Conservation (phyloP, 2,888 invertebrate species). For the Andrena fulva region DNA sequence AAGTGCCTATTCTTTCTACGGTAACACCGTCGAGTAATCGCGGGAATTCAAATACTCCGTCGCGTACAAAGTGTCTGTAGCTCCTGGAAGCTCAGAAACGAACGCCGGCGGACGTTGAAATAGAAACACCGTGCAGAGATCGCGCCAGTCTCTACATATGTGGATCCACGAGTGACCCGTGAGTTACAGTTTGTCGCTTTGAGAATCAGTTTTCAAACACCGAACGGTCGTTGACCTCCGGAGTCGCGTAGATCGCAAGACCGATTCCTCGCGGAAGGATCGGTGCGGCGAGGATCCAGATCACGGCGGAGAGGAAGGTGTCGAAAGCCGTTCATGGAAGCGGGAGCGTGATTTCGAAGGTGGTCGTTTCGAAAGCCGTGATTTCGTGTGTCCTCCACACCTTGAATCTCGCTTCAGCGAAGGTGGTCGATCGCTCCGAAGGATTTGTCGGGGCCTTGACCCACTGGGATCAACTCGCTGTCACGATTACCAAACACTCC, state of each 20-base stretch:
- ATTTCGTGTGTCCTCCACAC: slow-evolving; percentile 31
- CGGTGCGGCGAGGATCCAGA: background rate
- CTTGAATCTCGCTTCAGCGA: slow-evolving; percentile 34
- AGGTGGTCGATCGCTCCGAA: slow-evolving; percentile 60
- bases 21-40: background rate
- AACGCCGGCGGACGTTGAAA: too few relatives aligned
- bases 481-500: slow-evolving; percentile 29
- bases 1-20: background rate
- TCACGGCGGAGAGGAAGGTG: too few relatives aligned
- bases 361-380: slow-evolving; percentile 45
- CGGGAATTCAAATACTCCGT: background rate
- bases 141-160: too few relatives aligned
- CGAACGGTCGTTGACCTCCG: slow-evolving; percentile 7
- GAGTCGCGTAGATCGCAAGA: background rate
- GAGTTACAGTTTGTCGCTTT: background rate
- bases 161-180: too few relatives aligned
- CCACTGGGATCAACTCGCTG: slow-evolving; percentile 55
- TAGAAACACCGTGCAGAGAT: too few relatives aligned
- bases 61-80: background rate
- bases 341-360: slow-evolving; percentile 4
- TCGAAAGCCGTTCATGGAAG: background rate
- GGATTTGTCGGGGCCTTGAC: slow-evolving; percentile 60
- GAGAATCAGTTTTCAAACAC: background rate
- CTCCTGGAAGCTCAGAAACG: too few relatives aligned
- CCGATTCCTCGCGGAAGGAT: background rate